Evolutionary conservation across 2,797 vertebrate genomes (phyloP), one percentile per base, ranked within the genome.

Genomic region (Falco columbarius): DNA sequence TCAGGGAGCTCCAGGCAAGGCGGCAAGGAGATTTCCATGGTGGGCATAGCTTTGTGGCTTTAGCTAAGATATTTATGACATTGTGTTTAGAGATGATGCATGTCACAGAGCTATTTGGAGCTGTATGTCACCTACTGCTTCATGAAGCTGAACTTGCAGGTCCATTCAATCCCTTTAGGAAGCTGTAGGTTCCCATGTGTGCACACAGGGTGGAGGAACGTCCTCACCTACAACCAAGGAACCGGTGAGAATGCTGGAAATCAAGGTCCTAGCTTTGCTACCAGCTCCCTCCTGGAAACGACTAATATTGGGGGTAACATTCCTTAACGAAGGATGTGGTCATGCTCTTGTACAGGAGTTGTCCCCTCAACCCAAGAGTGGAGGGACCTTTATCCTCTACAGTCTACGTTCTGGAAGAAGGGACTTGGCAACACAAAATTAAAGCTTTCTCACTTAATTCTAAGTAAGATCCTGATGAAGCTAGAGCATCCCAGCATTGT

Each of bases 401-500:
- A 16, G 4, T 14, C 22, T 52, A 12, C 3, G 4, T 27, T 61
- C 56, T 72, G 4, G 3, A 49, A 44, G 71, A 77, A 73, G 12
- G 22, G 44, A 82, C 9, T 56, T 42, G 24, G 44, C 65, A 75
- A 72, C 7, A 34, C 12, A 68, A 77, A 91, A 73, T 49, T 34
- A 38, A 81, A n/a, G 23, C 11, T 29, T 72, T 77, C 34, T 55
- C 51, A 23, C 36, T 84, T 71, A 36, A 68, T 73, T 86, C 19
- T 19, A 34, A 61, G 21, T 19, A 34, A 61, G 21, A 7, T 72
- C 20, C 44, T 9, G 61, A 42, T 27, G 34, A 68, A 95, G 54
- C 15, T 38, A 30, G 27, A 95, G 55, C 0, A 0, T 30, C 20
- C 24, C 0, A 0, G 52, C 0, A 1, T 10, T 1, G 2, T 30